phyloP scores from a whole-genome alignment of 2,797 vertebrate species.

The Poecilia gillii region DNA sequence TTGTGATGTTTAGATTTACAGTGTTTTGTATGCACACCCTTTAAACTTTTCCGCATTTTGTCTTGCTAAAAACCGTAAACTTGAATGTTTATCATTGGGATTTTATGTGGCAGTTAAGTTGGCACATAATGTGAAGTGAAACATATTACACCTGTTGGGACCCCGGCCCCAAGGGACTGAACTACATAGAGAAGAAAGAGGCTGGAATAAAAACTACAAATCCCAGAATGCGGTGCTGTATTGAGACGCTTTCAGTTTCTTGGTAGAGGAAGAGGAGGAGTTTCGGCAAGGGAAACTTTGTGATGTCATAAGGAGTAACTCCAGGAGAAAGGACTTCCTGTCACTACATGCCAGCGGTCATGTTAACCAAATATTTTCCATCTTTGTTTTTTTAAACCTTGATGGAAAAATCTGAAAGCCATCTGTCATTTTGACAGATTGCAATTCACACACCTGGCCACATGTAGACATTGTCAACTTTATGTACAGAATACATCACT shows the following conservation, averaged over 20 bases:
- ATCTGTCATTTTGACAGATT: too few species aligned
- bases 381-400: too few species aligned
- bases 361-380: too few species aligned
- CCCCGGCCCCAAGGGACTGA: neutral
- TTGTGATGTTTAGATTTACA: neutral
- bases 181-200: too few species aligned
- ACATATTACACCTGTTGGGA: neutral
- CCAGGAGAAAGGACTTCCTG: neutral
- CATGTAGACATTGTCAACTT: too few species aligned
- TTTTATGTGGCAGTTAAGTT: neutral
- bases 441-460: too few species aligned
- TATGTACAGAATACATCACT: too few species aligned
- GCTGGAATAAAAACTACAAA: too few species aligned
- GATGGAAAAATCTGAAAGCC: too few species aligned
- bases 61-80: neutral
- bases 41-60: neutral
- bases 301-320: neutral
- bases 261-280: neutral
- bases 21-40: neutral
- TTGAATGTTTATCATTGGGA: neutral
- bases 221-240: neutral
- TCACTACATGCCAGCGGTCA: too few species aligned
- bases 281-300: neutral
- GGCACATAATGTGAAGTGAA: neutral
- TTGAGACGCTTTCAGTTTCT: neutral